phyloP scores from a whole-genome alignment of 2,888 invertebrate species.

The Galerucella nymphaeae region DNA sequence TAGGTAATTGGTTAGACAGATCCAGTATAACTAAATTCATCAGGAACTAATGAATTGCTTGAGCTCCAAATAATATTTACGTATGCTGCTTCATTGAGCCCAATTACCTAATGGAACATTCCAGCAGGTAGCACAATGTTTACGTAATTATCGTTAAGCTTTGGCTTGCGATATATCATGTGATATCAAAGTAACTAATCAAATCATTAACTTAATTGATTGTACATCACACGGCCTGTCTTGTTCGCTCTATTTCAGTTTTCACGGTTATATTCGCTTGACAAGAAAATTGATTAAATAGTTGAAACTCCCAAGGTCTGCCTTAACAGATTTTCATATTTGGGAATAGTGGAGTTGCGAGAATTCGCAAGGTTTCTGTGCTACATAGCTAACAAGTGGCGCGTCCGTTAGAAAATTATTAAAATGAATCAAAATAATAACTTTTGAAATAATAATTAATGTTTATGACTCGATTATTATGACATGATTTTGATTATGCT shows the following conservation, averaged over 20 bases:
- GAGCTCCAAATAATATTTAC: not conserved
- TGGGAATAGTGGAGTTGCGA: not conserved
- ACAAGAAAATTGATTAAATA: conserved; percentile 40
- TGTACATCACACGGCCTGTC: conserved; percentile 20
- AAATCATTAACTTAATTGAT: conserved; percentile 27
- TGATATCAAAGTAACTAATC: conserved; percentile 29
- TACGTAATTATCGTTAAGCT: conserved; percentile 19
- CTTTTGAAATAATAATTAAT: no score
- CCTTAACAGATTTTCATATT: conserved; percentile 20
- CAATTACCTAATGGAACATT: not conserved
- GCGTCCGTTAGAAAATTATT: no score
- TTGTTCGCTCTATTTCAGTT: conserved; percentile 6
- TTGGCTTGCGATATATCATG: conserved; percentile 12
- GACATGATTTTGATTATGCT: no score
- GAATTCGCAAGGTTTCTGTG: not conserved
- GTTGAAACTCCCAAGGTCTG: conserved; percentile 32
- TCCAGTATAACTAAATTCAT: no score
- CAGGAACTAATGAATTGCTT: not conserved
- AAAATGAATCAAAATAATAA: no score
- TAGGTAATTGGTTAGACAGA: no score
- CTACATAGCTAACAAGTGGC: no score
- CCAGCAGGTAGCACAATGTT: conserved; percentile 11
- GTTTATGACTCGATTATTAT: no score
- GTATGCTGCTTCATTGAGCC: not conserved
- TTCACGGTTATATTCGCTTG: conserved; percentile 23